These are phyloP conservation scores for Porphyrio hochstetteri DNA, from an alignment of 2,113 vertebrate species.

Conservation along the genomic window DNA sequence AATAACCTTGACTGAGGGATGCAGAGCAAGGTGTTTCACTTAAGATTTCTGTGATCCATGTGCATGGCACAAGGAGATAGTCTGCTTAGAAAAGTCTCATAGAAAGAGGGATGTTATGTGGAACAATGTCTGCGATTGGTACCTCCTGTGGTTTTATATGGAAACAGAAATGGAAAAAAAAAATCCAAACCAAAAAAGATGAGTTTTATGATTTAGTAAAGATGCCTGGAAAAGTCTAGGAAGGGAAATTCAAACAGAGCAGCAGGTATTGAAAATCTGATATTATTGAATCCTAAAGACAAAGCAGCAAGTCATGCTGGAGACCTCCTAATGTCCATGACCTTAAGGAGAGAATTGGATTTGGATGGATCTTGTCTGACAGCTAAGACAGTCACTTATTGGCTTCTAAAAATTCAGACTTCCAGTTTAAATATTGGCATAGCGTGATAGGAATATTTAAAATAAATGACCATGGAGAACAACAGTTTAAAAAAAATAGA, in stretches of 20 bases:
- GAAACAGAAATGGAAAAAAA: neutral
- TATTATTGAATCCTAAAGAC: neutral
- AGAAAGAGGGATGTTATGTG: neutral
- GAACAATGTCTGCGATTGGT: neutral
- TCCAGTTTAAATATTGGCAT: neutral
- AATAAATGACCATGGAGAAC: neutral
- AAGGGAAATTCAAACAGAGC: neutral
- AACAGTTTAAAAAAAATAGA: neutral
- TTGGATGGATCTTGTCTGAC: conserved; percentile 33
- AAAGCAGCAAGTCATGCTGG: neutral
- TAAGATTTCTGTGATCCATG: neutral
- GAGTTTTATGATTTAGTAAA: neutral
- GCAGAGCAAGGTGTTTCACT: neutral
- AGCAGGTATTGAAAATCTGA: neutral
- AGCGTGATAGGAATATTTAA: neutral
- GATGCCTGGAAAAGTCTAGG: neutral
- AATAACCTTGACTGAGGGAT: neutral
- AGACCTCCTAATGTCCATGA: neutral
- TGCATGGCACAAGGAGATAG: neutral
- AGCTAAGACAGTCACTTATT: neutral
- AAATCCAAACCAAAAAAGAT: neutral
- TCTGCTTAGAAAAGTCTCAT: neutral
- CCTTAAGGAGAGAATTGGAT: conserved; percentile 1
- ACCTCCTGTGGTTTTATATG: neutral
- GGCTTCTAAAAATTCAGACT: neutral